phyloP scores from a whole-genome alignment of 2,797 vertebrate species.

The Coregonus ussuriensis region DNA sequence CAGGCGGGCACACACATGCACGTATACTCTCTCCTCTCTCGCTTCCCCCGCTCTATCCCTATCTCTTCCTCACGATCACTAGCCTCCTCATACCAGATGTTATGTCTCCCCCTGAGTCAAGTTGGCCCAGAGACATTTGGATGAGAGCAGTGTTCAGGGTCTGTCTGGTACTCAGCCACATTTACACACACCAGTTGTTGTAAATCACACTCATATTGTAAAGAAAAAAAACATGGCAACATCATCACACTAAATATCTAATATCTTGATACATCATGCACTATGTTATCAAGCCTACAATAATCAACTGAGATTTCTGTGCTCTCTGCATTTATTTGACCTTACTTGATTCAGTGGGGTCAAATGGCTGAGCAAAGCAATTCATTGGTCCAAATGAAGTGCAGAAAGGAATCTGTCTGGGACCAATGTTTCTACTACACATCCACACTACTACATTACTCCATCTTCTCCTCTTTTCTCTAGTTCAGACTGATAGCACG shows the following conservation, averaged over 20 bases:
- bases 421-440: conserved; percentile 40
- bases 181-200: conserved; percentile 11
- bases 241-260: too few species aligned
- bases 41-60: not conserved
- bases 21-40: conserved; percentile 3
- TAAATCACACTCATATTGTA: too few species aligned
- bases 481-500: conserved; percentile 34
- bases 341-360: conserved; percentile 19
- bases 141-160: conserved; percentile 24
- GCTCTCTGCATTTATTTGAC: too few species aligned
- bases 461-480: conserved; percentile 37
- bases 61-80: conserved; percentile 19
- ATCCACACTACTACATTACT: conserved; percentile 58
- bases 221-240: too few species aligned
- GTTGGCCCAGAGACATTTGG: conserved; percentile 53
- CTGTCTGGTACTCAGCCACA: conserved; percentile 45
- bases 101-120: conserved; percentile 52
- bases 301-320: too few species aligned
- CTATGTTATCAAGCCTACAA: too few species aligned
- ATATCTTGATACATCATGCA: too few species aligned
- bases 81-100: conserved; percentile 62
- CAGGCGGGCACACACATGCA: conserved; percentile 16
- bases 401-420: conserved; percentile 63
- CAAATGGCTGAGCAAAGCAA: conserved; percentile 69
- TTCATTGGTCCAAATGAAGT: conserved; percentile 69